A percentile compares a stretch with the other conserved stretches of the same genome.
Conservation (phyloP, 2,888 invertebrate species). For the Trichogramma dendrolimi region DNA sequence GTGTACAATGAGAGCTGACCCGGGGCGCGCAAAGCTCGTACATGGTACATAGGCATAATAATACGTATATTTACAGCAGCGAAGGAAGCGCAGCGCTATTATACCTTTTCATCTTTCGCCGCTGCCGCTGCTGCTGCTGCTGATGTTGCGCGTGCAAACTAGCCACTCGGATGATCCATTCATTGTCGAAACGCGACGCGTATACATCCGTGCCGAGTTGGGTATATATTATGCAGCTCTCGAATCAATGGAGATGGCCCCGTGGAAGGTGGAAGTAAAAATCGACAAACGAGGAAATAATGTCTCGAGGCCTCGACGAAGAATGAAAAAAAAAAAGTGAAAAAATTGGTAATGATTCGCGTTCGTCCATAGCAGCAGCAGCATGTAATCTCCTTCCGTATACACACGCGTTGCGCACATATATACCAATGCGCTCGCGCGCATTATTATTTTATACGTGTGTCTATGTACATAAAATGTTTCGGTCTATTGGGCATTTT, state of each 20-base stretch:
- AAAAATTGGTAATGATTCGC: conserved; percentile 16
- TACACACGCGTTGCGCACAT: not conserved
- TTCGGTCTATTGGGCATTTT: conserved; percentile 14
- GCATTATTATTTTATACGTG: not conserved
- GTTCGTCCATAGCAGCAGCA: too few relatives aligned
- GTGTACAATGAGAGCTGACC: too few relatives aligned
- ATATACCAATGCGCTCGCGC: not conserved
- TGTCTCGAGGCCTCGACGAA: not conserved
- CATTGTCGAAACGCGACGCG: conserved; percentile 10
- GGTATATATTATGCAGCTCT: conserved; percentile 1
- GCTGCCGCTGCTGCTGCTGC: too few relatives aligned
- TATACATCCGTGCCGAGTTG: conserved; percentile 9
- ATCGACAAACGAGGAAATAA: not conserved
- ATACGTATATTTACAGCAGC: too few relatives aligned
- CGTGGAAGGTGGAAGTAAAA: conserved; percentile 5
- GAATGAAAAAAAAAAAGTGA: not conserved
- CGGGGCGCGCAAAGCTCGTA: too few relatives aligned
- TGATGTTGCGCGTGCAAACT: too few relatives aligned
- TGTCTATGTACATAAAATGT: not conserved
- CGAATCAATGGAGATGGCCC: conserved; percentile 3
- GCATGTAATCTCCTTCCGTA: too few relatives aligned
- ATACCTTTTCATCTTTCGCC: too few relatives aligned
- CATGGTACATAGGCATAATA: too few relatives aligned
- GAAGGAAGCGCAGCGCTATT: too few relatives aligned
- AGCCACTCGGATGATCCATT: conserved; percentile 3